These are phyloP conservation scores for Apocheima hispidaria DNA, from an alignment of 2,888 invertebrate species.

Conservation along the genomic window DNA sequence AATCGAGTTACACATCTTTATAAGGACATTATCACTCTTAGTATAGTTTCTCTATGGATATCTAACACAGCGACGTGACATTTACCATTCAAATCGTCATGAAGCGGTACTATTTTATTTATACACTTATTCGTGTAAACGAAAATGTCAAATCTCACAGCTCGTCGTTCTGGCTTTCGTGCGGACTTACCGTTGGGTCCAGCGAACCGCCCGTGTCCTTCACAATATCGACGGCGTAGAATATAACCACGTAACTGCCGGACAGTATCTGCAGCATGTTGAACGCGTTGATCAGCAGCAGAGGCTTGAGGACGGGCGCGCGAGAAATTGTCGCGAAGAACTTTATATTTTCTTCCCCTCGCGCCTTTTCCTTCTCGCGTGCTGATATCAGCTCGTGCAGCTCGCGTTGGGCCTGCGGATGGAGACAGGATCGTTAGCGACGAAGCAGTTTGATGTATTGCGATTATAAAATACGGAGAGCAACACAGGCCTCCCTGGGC, in stretches of 20 bases:
- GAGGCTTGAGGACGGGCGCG: constrained; percentile 89
- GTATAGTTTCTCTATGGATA: too few species aligned
- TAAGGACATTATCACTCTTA: too few species aligned
- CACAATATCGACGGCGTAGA: constrained; percentile 92
- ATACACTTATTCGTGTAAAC: too few species aligned
- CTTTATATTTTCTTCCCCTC: constrained; percentile 74
- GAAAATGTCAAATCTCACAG: too few species aligned
- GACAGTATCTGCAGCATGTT: constrained; percentile 90
- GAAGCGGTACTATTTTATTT: too few species aligned
- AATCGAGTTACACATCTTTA: too few species aligned
- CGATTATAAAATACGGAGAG: neutral
- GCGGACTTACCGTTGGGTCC: constrained; percentile 72
- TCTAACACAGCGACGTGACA: too few species aligned
- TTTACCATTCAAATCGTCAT: too few species aligned
- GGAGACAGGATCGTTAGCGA: neutral
- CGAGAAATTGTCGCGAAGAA: constrained; percentile 84
- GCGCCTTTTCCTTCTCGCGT: constrained; percentile 85
- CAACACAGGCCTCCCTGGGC: too few species aligned
- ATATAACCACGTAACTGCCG: constrained; percentile 92
- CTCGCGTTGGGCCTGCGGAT: constrained; percentile 86
- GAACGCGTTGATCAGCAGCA: constrained; percentile 90
- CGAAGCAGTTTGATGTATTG: neutral
- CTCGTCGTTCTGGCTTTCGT: too few species aligned
- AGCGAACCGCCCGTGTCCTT: constrained; percentile 84
- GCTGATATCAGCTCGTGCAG: constrained; percentile 87